Conservation (phyloP, 2,113 vertebrate genomes). For the Platysternon megacephalum region DNA sequence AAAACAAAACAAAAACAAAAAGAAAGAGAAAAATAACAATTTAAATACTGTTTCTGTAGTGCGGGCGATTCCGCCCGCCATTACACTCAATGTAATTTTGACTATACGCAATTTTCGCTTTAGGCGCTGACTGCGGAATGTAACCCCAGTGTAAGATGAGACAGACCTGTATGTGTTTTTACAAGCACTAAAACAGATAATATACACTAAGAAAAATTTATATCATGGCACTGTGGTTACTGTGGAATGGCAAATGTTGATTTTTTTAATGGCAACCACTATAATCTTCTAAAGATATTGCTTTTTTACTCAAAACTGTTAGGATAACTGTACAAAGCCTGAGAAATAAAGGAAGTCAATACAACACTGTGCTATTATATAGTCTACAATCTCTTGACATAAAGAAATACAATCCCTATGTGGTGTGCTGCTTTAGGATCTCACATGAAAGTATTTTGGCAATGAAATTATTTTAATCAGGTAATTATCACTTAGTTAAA, state of each 20-base stretch:
- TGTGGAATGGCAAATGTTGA: not conserved
- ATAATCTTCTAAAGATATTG: not conserved
- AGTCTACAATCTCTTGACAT: not conserved
- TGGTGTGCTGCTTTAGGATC: slow-evolving; percentile 8
- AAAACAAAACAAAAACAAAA: no score
- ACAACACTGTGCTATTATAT: not conserved
- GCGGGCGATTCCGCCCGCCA: no score
- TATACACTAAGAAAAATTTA: not conserved
- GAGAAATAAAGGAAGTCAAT: not conserved
- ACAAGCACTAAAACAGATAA: not conserved
- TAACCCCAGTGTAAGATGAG: no score
- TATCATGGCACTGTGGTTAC: not conserved
- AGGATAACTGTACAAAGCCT: not conserved
- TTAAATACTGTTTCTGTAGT: no score
- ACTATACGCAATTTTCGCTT: no score
- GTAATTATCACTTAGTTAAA: slow-evolving; percentile 59
- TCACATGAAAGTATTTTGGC: slow-evolving; percentile 27
- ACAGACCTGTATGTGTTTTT: not conserved
- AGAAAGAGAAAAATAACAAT: no score
- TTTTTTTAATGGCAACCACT: slow-evolving; percentile 13
- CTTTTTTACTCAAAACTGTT: not conserved
- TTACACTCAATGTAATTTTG: no score
- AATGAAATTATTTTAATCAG: slow-evolving; percentile 38
- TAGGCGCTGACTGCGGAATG: no score
- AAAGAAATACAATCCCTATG: not conserved